A percentile compares a stretch with the other conserved stretches of the same genome.
Evolutionary conservation across 2,888 invertebrate species (phyloP).

Genomic region (Rotaria macrura): DNA sequence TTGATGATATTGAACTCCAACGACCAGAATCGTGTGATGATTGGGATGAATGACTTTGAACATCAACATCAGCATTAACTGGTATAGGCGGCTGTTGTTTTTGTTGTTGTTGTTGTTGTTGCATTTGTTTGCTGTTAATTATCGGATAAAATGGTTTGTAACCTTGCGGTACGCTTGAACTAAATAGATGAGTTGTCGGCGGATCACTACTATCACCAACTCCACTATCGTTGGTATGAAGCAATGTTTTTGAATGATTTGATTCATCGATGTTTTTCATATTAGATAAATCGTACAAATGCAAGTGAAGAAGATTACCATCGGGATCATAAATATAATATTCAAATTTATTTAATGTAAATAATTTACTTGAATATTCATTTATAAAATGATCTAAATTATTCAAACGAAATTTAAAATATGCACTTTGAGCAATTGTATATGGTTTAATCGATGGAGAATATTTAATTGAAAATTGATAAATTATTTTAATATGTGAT

Average conservation of each 20-base stretch:
- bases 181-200: not conserved
- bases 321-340: slow-evolving; percentile 4
- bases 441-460: slow-evolving; percentile 5
- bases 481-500: not conserved
- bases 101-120: not conserved
- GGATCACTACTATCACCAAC: slow-evolving; percentile 20
- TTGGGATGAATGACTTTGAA: slow-evolving; percentile 16
- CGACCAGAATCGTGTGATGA: slow-evolving; percentile 14
- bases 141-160: not conserved
- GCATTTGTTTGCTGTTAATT: not conserved
- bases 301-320: slow-evolving; percentile 17
- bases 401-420: slow-evolving; percentile 17
- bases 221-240: not conserved
- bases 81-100: not conserved
- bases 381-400: not conserved
- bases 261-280: not conserved
- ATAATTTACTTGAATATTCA: slow-evolving; percentile 18
- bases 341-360: slow-evolving; percentile 5
- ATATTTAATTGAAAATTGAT: slow-evolving; percentile 19
- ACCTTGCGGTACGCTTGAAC: slow-evolving; percentile 2
- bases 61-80: not conserved
- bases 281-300: not conserved
- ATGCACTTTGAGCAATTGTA: not conserved
- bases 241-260: not conserved
- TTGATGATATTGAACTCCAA: slow-evolving; percentile 18